These are phyloP conservation scores for Drosophila mayaguana DNA, from an alignment of 2,888 invertebrate genomes.

Conservation along the genomic window DNA sequence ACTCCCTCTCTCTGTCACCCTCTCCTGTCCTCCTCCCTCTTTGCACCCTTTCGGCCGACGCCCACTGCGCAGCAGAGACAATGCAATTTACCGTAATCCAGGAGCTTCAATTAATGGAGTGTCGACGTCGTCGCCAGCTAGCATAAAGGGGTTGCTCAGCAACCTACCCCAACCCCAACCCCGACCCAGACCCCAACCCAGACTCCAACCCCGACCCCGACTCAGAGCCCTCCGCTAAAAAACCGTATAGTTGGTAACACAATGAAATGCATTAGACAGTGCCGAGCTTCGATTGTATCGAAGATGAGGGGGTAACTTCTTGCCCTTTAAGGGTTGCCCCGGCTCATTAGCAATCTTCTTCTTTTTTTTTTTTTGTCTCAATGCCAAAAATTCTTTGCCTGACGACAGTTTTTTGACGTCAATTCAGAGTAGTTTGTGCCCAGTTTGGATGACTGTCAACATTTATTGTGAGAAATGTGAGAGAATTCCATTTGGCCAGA, in stretches of 20 bases:
- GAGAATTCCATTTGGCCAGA: slow-evolving; percentile 20
- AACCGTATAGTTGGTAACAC: slow-evolving; percentile 48
- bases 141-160: slow-evolving; percentile 55
- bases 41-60: slow-evolving; percentile 32
- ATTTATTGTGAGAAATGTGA: slow-evolving; percentile 52
- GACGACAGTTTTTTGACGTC: slow-evolving; percentile 20
- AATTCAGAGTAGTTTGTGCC: slow-evolving; percentile 23
- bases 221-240: slow-evolving; percentile 6
- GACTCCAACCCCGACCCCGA: neutral
- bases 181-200: neutral
- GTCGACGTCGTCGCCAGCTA: slow-evolving; percentile 57
- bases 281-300: neutral
- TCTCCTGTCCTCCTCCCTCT: neutral
- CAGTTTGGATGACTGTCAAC: slow-evolving; percentile 26
- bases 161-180: slow-evolving; percentile 37
- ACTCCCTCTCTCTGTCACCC: too few species aligned
- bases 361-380: slow-evolving; percentile 16
- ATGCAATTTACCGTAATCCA: slow-evolving; percentile 84
- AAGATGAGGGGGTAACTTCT: neutral
- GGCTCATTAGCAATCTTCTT: slow-evolving; percentile 11
- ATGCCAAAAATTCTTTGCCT: slow-evolving; percentile 21
- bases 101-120: slow-evolving; percentile 84
- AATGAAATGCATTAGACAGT: slow-evolving; percentile 46
- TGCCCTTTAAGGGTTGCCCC: neutral
- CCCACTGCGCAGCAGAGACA: slow-evolving; percentile 77